Percentiles rank a stretch among this genome's conserved stretches.
These are phyloP conservation scores for Coenonympha arcania DNA, from an alignment of 2,888 invertebrate genomes.

Conservation along the genomic window DNA sequence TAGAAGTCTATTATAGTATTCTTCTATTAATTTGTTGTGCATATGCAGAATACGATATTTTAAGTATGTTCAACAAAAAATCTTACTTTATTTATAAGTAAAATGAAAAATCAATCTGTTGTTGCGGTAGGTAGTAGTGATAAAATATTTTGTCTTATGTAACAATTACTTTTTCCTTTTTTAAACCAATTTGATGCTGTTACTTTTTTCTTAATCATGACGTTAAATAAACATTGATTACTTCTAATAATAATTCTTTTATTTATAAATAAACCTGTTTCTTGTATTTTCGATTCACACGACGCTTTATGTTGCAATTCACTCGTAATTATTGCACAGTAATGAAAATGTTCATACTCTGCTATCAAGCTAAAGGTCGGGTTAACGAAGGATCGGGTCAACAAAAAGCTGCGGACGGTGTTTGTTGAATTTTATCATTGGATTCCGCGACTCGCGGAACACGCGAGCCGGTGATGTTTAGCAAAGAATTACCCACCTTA, in stretches of 20 bases:
- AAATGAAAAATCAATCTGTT: too few relatives aligned
- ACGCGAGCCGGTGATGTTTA: slow-evolving; percentile 38
- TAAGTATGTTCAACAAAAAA: slow-evolving; percentile 18
- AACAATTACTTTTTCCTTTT: slow-evolving; percentile 50
- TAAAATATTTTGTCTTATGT: slow-evolving; percentile 30
- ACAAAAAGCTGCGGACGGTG: slow-evolving; percentile 30
- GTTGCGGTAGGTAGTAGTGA: slow-evolving; percentile 9
- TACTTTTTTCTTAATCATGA: slow-evolving; percentile 67
- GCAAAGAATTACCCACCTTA: slow-evolving; percentile 27
- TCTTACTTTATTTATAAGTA: slow-evolving; percentile 32
- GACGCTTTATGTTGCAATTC: too few relatives aligned
- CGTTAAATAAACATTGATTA: slow-evolving; percentile 69
- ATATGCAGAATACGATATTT: slow-evolving; percentile 25
- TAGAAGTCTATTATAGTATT: slow-evolving; percentile 25
- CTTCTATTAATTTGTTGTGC: slow-evolving; percentile 32
- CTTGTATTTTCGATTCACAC: too few relatives aligned
- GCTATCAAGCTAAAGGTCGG: slow-evolving; percentile 29
- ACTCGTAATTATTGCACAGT: too few relatives aligned
- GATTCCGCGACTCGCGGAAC: slow-evolving; percentile 28
- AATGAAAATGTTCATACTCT: too few relatives aligned
- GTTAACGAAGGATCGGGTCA: slow-evolving; percentile 31
- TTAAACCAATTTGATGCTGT: slow-evolving; percentile 63
- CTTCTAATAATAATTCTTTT: slow-evolving; percentile 37
- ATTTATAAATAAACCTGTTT: too few relatives aligned
- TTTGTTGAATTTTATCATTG: slow-evolving; percentile 19